Conservation (phyloP, 2,113 vertebrate genomes). For the Erythrolamprus reginae region DNA sequence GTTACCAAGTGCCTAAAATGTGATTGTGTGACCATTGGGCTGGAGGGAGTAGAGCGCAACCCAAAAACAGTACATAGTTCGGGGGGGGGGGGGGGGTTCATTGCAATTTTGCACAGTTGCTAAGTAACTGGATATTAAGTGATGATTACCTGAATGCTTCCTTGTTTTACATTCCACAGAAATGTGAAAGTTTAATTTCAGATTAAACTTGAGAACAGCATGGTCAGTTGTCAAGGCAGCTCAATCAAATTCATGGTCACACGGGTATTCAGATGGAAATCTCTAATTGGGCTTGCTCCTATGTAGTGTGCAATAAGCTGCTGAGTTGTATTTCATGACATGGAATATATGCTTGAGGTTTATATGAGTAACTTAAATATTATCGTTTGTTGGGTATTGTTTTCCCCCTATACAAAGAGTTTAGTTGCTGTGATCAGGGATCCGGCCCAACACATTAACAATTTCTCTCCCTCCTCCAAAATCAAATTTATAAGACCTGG, state of each 20-base stretch:
- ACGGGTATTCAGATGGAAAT: background rate
- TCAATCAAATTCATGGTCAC: background rate
- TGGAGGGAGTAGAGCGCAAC: background rate
- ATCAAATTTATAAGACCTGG: background rate
- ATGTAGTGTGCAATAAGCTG: background rate
- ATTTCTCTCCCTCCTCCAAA: background rate
- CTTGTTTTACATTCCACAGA: background rate
- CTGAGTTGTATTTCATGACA: background rate
- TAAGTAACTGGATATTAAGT: background rate
- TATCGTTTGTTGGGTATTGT: background rate
- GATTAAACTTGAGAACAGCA: background rate
- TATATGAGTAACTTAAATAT: background rate
- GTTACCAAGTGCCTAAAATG: background rate
- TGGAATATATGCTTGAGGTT: background rate
- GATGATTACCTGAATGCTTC: background rate
- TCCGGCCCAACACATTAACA: background rate
- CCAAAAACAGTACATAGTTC: background rate
- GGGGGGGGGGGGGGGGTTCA: too few relatives aligned
- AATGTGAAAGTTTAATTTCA: background rate
- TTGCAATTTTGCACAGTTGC: background rate
- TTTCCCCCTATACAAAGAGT: background rate
- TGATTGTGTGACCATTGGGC: background rate
- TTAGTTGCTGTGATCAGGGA: background rate
- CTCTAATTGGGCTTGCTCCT: background rate
- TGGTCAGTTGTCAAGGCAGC: background rate